Conservation (phyloP, 2,888 invertebrate species). For the Pristionchus fissidentatus region DNA sequence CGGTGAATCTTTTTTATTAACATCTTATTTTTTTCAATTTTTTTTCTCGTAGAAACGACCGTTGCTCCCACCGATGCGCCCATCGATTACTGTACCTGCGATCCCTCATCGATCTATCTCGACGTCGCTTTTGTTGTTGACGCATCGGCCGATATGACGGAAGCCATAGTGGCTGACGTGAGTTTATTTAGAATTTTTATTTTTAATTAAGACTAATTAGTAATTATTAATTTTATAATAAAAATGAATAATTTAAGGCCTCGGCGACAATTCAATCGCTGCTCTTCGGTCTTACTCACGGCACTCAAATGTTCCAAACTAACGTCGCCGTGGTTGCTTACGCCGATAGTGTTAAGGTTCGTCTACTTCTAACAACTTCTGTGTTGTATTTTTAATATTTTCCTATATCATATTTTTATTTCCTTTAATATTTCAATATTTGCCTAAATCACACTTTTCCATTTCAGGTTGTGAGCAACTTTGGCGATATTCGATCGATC, state of each 20-base stretch:
- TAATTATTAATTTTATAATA: too few relatives aligned
- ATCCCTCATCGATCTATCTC: conserved; percentile 6
- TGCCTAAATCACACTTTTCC: neutral
- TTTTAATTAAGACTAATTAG: neutral
- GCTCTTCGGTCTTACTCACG: neutral
- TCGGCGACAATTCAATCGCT: conserved; percentile 14
- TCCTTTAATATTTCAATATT: too few relatives aligned
- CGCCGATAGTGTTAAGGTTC: conserved; percentile 17
- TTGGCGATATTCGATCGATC: neutral
- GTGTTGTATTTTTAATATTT: neutral
- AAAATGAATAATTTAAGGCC: neutral
- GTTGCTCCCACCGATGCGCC: too few relatives aligned
- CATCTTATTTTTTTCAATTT: too few relatives aligned
- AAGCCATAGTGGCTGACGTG: conserved; percentile 10
- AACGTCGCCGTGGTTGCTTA: neutral
- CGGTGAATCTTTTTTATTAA: too few relatives aligned
- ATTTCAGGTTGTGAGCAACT: conserved; percentile 8
- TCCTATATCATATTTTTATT: neutral
- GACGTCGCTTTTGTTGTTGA: conserved; percentile 21
- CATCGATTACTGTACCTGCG: conserved; percentile 19
- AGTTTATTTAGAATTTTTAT: neutral
- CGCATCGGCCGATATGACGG: conserved; percentile 20
- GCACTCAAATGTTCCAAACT: neutral
- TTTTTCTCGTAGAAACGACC: too few relatives aligned
- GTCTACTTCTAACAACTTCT: neutral